phyloP scores from a whole-genome alignment of 2,797 vertebrate species.

The Semotilus atromaculatus region DNA sequence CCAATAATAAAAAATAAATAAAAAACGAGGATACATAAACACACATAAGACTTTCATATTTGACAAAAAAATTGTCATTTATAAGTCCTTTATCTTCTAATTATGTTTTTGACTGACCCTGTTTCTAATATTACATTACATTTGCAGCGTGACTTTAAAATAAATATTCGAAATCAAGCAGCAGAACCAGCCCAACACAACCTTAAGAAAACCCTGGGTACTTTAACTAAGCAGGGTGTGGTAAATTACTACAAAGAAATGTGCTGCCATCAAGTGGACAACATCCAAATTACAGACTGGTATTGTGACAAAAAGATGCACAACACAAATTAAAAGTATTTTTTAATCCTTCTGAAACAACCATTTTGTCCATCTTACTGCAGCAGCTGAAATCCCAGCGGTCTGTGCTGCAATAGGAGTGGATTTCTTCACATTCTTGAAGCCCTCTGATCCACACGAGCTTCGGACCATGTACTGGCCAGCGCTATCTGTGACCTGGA shows the following conservation, averaged over 20 bases:
- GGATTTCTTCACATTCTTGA: constrained; percentile 90
- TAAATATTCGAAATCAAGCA: background rate
- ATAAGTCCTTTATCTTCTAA: background rate
- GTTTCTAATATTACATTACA: background rate
- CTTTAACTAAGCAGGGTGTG: background rate
- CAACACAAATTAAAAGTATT: background rate
- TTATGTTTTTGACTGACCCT: background rate
- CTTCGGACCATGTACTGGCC: constrained; percentile 76
- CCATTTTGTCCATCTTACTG: constrained; percentile 71
- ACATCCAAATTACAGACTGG: background rate
- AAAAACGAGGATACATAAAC: background rate
- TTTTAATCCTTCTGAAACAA: background rate
- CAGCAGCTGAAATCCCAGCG: constrained; percentile 84
- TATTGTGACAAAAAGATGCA: background rate
- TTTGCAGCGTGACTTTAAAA: background rate
- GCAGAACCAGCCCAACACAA: background rate
- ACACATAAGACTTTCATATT: background rate
- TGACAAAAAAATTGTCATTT: background rate
- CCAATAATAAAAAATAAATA: background rate
- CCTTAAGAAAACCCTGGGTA: background rate
- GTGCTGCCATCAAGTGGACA: constrained; percentile 60
- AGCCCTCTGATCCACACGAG: constrained; percentile 92
- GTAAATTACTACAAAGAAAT: constrained; percentile 39
- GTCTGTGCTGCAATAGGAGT: constrained; percentile 90
- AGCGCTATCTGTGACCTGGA: constrained; percentile 83